A percentile compares a stretch with the other conserved stretches of the same genome.
Evolutionary conservation across 2,113 vertebrate genomes (phyloP).

Genomic region (Nothocercus nigrocapillus): DNA sequence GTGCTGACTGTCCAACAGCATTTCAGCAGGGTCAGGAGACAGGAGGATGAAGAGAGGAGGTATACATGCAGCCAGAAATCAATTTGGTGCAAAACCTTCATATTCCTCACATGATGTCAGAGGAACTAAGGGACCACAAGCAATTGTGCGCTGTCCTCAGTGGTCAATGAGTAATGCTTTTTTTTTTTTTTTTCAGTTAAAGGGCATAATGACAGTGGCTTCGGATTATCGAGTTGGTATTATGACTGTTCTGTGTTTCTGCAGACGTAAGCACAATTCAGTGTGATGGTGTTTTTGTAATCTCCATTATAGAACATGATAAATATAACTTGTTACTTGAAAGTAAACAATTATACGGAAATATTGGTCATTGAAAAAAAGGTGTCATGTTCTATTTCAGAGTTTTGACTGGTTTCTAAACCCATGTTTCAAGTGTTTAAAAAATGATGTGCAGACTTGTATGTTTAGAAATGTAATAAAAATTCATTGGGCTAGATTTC

Average conservation of each 20-base stretch:
- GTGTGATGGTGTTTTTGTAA: neutral
- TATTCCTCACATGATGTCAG: neutral
- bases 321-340: neutral
- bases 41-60: neutral
- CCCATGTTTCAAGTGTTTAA: neutral
- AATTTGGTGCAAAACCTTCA: neutral
- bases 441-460: neutral
- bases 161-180: neutral
- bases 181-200: neutral
- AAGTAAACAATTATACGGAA: neutral
- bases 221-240: neutral
- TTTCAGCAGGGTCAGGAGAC: neutral
- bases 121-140: neutral
- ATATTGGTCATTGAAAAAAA: neutral
- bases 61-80: neutral
- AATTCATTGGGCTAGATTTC: neutral
- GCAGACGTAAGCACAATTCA: neutral
- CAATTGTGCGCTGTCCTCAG: neutral
- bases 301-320: neutral
- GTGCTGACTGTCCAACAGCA: neutral
- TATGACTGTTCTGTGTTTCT: neutral
- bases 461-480: neutral
- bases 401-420: neutral
- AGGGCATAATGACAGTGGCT: neutral
- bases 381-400: neutral